Evolutionary conservation across 1,140 invertebrate genomes (phyloP), one percentile per base, ranked within the genome.

Genomic region (Onthophagus taurus): DNA sequence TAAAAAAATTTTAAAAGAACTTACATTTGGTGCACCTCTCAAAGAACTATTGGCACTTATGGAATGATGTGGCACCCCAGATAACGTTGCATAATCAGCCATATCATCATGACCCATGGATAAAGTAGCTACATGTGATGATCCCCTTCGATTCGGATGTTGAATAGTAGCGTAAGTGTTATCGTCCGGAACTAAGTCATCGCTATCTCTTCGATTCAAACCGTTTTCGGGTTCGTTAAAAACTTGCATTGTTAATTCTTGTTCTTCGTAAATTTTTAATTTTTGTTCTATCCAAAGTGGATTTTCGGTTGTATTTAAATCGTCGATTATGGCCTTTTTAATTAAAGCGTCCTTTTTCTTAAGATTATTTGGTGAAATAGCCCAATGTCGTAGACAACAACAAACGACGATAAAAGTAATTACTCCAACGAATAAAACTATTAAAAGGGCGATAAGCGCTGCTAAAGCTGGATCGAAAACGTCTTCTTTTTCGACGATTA

Each of bases 211-310:
- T 43, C 66, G 59, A 46, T 54, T 63, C 55, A 64, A 71, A 48
- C 53, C 66, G n/a, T 59, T 58, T 57, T 91, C 87, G 11, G 85
- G 75, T 56, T 83, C 80, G 59, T 77, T 88, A 55, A 90, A 89
- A 1, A 92, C 87, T 65, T 90, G 87, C 88, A 91, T 92, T 12
- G 86, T 91, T 38, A 92, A 67, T 65, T 92, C 88, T 64, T 93
- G 89, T 60, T 93, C 89, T 63, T 93, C 89, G 58, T 93, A 92
- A 0, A 89, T 75, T 58, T 91, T 83, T 12, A 90, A 67, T 73
- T 90, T 90, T 81, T 89, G 88, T 71, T 93, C 89, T 31, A 91
- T 84, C 89, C 89, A 93, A 1, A 93, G 67, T 0, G 89, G 89
- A 74, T 93, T 93, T 65, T 93, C 89, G 0, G 88, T 93, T 2